Percentiles rank a stretch among this genome's conserved stretches.
Conservation (phyloP, 1,140 invertebrate genomes). For the Mylabris phalerata region DNA sequence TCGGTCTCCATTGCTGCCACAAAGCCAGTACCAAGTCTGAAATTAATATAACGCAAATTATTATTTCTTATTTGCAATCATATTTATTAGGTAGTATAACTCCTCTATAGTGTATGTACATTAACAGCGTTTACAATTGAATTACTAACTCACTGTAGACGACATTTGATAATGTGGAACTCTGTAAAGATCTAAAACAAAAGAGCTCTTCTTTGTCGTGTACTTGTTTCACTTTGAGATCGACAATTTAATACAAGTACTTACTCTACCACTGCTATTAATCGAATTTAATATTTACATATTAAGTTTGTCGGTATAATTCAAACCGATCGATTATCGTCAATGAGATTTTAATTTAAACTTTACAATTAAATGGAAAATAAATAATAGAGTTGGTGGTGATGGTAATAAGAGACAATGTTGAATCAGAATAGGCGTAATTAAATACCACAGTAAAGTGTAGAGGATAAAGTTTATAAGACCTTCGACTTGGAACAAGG, state of each 20-base stretch:
- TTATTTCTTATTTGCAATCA: not conserved
- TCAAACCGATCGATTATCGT: not conserved
- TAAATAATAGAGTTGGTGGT: slow-evolving; percentile 10
- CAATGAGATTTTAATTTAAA: not conserved
- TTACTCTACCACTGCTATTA: too few species aligned
- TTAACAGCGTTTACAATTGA: not conserved
- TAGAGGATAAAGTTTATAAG: slow-evolving; percentile 17
- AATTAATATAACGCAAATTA: slow-evolving; percentile 6
- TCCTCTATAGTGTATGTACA: too few species aligned
- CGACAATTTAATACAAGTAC: too few species aligned
- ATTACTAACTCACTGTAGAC: not conserved
- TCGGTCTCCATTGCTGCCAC: slow-evolving; percentile 31
- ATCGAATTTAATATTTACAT: too few species aligned
- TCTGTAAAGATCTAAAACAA: too few species aligned
- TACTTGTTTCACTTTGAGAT: too few species aligned
- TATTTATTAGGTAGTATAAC: not conserved
- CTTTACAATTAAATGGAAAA: not conserved
- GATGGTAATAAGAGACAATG: slow-evolving; percentile 15
- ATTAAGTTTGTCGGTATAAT: too few species aligned
- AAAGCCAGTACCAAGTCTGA: slow-evolving; percentile 5
- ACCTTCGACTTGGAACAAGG: slow-evolving; percentile 22
- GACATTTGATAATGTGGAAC: not conserved
- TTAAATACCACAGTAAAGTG: slow-evolving; percentile 22
- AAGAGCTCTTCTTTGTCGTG: too few species aligned
- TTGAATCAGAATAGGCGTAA: slow-evolving; percentile 10